Evolutionary conservation across 2,888 invertebrate genomes (phyloP), one percentile per base, ranked within the genome.

Genomic region (Falcaria lacertinaria): DNA sequence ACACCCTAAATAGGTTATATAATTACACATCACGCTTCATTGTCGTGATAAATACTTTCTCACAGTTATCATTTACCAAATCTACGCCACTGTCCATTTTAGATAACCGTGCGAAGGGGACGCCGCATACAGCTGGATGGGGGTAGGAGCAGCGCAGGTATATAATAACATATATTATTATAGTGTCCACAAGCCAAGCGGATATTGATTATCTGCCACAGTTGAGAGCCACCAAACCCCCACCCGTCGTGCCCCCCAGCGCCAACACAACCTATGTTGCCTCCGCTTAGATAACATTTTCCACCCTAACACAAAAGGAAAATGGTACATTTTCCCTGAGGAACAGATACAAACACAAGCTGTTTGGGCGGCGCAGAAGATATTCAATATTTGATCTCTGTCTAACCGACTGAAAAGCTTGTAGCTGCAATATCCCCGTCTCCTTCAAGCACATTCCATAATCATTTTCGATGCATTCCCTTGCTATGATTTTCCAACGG

Each of bases 181-280:
- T 86, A 87, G 84, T 89, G 89, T 89, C 90, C 89, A 89, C 88
- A 87, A 89, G 89, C 89, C 89, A 88, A 89, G 89, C 89, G 89
- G 89, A 90, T 90, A 90, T 90, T 89, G 90, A 89, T 90, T 90
- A 90, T 90, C 90, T 90, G 89, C 89, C 89, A 89, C 87, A 89
- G 89, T 87, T 85, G 88, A 88, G 87, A 89, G 86, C 85, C 83
- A 79, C 81, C 80, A 72, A 77, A 69, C 69, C 77, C 84, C 81
- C 75, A 47, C 69, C 74, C 67, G 76, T 67, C 71, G 37, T 22
- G 49, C 52, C 50, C 39, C 62, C 55, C 54, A 46, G 56, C 54
- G 48, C 51, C 58, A 52, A 64, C 62, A 60, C 70, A 77, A 69
- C 77, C 64, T 77, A 84, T 69, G 73, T 69, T 64, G 39, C 48